phyloP scores from a whole-genome alignment of 2,888 invertebrate genomes.

The Microplitis deprimator region DNA sequence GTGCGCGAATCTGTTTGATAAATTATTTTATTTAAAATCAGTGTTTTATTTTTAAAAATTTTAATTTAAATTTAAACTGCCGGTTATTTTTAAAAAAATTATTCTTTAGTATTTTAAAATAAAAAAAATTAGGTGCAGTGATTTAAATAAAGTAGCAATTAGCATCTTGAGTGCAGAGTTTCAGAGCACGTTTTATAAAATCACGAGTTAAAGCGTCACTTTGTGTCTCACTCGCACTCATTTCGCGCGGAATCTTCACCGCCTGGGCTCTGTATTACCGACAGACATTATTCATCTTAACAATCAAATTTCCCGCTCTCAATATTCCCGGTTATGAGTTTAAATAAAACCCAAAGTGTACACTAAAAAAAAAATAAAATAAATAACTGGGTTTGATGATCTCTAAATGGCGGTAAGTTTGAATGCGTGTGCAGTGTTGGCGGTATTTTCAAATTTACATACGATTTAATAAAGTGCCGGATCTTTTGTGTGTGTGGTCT shows the following conservation, averaged over 20 bases:
- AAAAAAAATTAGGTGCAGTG: too few species aligned
- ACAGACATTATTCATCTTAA: conserved; percentile 17
- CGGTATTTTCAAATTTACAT: conserved; percentile 32
- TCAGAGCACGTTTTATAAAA: conserved; percentile 19
- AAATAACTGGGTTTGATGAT: conserved; percentile 28
- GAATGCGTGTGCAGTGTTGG: conserved; percentile 46
- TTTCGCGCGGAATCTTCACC: conserved; percentile 39
- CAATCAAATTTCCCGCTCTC: not conserved
- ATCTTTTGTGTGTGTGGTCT: conserved; percentile 29
- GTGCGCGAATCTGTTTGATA: not conserved
- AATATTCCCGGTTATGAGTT: conserved; percentile 20
- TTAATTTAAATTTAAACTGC: not conserved
- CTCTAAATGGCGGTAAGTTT: conserved; percentile 51
- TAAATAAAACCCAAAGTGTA: not conserved
- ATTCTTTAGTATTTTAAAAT: too few species aligned
- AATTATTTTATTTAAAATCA: not conserved
- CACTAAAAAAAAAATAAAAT: conserved; percentile 9
- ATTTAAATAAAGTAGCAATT: too few species aligned
- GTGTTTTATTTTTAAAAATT: not conserved
- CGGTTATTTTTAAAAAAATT: too few species aligned
- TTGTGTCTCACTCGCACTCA: conserved; percentile 52
- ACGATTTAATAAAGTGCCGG: not conserved
- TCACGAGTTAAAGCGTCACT: conserved; percentile 51
- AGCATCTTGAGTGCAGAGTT: not conserved
- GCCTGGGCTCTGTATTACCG: conserved; percentile 48